Percentiles rank a stretch among this genome's conserved stretches.
Conservation (phyloP, 2,888 invertebrate genomes). For the Xestobium rufovillosum region DNA sequence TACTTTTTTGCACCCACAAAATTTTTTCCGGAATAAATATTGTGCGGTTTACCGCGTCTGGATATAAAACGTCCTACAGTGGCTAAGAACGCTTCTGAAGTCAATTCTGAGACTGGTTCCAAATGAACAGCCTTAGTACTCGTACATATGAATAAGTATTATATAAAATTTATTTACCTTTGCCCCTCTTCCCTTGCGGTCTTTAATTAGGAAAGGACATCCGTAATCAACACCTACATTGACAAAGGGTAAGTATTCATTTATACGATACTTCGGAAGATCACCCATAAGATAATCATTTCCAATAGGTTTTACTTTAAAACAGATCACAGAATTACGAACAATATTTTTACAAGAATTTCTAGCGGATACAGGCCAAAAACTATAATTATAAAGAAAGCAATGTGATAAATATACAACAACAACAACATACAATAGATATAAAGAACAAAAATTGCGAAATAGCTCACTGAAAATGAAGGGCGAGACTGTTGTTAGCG, state of each 20-base stretch:
- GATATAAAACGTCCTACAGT: constrained; percentile 21
- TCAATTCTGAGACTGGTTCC: constrained; percentile 19
- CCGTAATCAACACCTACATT: constrained; percentile 26
- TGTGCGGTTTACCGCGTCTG: constrained; percentile 19
- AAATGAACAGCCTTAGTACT: constrained; percentile 22
- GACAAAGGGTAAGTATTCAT: constrained; percentile 20
- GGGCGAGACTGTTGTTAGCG: no score
- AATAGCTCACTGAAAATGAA: no score
- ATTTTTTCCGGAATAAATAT: constrained; percentile 24
- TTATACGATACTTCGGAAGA: constrained; percentile 23
- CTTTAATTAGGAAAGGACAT: constrained; percentile 26
- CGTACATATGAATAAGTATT: constrained; percentile 25
- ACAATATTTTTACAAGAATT: constrained; percentile 21
- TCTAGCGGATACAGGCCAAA: constrained; percentile 25
- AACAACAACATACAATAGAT: no score
- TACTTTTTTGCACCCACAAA: constrained; percentile 22
- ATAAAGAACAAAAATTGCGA: no score
- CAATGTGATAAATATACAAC: no score
- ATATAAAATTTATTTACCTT: constrained; percentile 22
- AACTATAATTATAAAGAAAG: no score
- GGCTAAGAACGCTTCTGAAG: constrained; percentile 18
- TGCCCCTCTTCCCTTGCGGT: constrained; percentile 19
- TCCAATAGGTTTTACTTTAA: constrained; percentile 18
- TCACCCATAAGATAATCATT: constrained; percentile 25
- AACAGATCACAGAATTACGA: constrained; percentile 23